Base-by-base conservation (phyloP, 2,113 vertebrate species). In the Callipepla californica region DNA sequence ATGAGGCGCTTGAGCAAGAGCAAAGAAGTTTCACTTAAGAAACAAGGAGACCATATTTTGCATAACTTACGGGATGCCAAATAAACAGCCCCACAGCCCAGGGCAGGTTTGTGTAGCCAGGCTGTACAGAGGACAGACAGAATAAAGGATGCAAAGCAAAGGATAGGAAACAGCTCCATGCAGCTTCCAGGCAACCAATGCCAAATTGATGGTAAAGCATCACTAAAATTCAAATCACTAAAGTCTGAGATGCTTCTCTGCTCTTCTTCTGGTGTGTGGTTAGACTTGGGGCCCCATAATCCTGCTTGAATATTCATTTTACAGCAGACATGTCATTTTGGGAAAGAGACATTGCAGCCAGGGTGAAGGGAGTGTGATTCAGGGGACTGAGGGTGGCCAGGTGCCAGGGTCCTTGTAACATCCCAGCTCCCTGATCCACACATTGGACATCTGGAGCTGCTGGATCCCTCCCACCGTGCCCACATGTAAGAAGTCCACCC, bases 301-400 rank as follows among this genome's bases (percentile, higher is more conserved):
- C 34, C 15, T 22, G 5, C 3, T 0, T 4, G 4, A 2, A 34
- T 79, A 47, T 88, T 36, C 3, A 9, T 26, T 12, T 34, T 28
- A 3, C 3, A 13, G 40, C 15, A 22, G 18, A 8, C 2, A 30
- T 12, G 13, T 66, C 4, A 0, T 13, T 83, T 45, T 10, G 59
- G 45, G 59, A 32, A 12, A 15, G 38, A n/a, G 61, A 77, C 74
- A 12, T 6, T 63, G 32, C 4, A n/a, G 8, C 2, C 28, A 32
- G 9, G 32, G 7, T 16, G 50, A 89, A 51, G 19, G 40, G 45
- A 75, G 17, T n/a, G 20, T 23, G 51, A 55, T 5, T 19, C 11
- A 5, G 5, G 28, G 21, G 2, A 44, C 40, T 50, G 59, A 62
- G 65, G 26, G 19, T 13, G 36, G 15, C 4, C 20, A 3, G 28